Base-by-base conservation (phyloP, 37 sponge, comb jelly and placozoan genomes). In the Oopsacas minuta region DNA sequence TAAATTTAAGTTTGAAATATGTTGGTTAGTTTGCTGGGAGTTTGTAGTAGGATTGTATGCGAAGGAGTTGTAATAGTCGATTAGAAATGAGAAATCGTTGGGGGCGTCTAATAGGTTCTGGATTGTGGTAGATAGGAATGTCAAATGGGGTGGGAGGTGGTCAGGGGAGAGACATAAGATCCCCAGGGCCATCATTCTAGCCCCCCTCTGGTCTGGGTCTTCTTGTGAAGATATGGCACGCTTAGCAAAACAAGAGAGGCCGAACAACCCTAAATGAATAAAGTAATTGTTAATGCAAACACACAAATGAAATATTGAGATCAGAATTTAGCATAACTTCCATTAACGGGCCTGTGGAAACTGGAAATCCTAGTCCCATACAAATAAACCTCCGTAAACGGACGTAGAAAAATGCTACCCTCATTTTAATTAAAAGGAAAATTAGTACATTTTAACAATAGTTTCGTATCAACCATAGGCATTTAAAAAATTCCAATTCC, bases 101-200 rank as follows among this genome's bases (percentile, higher is more conserved):
- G 75, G 75, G 22, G 20, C 5, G 22, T 61, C 75, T 3, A 61
- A 34, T 10, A 61, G 75, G 75, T 61, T 61, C 75, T 61, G 75
- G 28, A 61, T 61, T 10, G 75, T 3, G 22, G 75, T 61, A 34
- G 75, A 87, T 22, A 95, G 88, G 83, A 90, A 93, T 36, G 90
- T 91, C 86, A 86, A 88, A 88, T 99, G 99, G 0, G 83, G 81
- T 84, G 86, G 91, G 35, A 99, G 88, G 82, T 86, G 52, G 23
- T 81, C 82, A 83, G 91, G 94, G 42, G 86, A 83, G 38, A 85
- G 82, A 34, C 89, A 85, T 37, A 99, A 84, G 42, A 99, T 88
- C 0, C 99, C 99, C 7, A 99, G 94, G 35, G 90, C 88, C 87
- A 92, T 95, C 99, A 99, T 99, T 20, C 99, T 86, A 1, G 90